Evolutionary conservation across 2,797 vertebrate genomes (phyloP), one percentile per base, ranked within the genome.

Genomic region (Enteromius unitaeniatus): DNA sequence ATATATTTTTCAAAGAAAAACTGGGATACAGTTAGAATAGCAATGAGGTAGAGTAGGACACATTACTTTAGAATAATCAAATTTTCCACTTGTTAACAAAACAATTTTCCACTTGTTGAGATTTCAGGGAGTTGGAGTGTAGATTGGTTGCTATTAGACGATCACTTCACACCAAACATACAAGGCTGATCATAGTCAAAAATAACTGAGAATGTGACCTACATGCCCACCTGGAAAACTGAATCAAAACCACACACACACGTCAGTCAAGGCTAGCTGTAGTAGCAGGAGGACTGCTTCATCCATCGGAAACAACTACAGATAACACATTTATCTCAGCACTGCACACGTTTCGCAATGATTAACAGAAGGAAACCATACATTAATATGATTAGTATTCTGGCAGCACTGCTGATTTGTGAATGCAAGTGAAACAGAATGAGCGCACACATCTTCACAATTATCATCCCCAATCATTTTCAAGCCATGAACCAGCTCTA

Each of bases 321-420:
- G 74, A 81, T 85, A 73, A 84, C 34, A 68, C 88, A 72, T 42
- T 78, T 65, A 13, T 49, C 9, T 40, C n/a, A 62, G 31, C 69
- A 49, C 65, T 70, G 37, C 76, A 81, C 60, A 58, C n/a, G 88
- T 86, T 79, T 81, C 47, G 78, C 84, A 51, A 34, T 82, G 83
- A 90, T 87, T 79, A 62, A 75, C 31, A 81, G 70, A 31, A 86
- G 64, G 58, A 81, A 55, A 78, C 49, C 55, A 75, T 10, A 37
- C 6, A 4, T 74, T 19, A 6, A 34, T 37, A 62, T 37, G 21
- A 78, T 83, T 53, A 53, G 21, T 10, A 53, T 8, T 53, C 10
- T 51, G 72, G 72, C 47, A 53, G 19, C 49, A 51, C 28, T 53
- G 28, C 47, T 73, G 9, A 1, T 62, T 37, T 40, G n/a, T 37